These are phyloP conservation scores for Margarornis squamiger DNA, from an alignment of 2,797 vertebrate genomes.

Conservation along the genomic window DNA sequence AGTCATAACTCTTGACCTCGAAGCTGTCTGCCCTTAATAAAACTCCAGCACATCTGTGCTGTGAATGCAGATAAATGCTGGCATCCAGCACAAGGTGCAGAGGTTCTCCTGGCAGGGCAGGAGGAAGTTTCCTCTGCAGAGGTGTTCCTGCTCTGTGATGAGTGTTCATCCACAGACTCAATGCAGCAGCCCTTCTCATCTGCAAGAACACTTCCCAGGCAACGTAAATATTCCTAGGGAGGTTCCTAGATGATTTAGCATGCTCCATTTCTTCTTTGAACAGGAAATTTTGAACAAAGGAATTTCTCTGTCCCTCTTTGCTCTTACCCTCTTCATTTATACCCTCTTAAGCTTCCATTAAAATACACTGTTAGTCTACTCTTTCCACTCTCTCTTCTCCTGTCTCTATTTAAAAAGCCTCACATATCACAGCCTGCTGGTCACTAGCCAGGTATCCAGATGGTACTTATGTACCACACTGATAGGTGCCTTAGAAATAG, in stretches of 20 bases:
- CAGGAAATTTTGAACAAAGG: background rate
- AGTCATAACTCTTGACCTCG: background rate
- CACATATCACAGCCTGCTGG: background rate
- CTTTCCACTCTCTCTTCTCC: background rate
- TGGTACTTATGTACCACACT: conserved; percentile 7
- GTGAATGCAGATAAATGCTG: background rate
- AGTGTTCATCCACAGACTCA: background rate
- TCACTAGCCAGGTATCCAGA: conserved; percentile 50
- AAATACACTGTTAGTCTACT: background rate
- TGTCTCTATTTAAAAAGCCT: conserved; percentile 7
- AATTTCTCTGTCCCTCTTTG: background rate
- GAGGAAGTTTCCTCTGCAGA: background rate
- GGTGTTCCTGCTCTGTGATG: background rate
- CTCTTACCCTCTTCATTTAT: background rate
- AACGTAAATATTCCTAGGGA: background rate
- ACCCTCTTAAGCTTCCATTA: background rate
- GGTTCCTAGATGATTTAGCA: background rate
- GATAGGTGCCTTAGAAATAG: conserved; percentile 28
- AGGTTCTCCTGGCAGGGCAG: background rate
- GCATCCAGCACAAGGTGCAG: background rate
- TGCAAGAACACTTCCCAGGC: background rate
- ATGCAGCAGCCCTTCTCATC: background rate
- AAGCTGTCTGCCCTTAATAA: background rate
- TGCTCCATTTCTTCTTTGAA: background rate
- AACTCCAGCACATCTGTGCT: background rate